Conservation (phyloP, 92 coral and sea anemone genomes). For the Heteractis magnifica region DNA sequence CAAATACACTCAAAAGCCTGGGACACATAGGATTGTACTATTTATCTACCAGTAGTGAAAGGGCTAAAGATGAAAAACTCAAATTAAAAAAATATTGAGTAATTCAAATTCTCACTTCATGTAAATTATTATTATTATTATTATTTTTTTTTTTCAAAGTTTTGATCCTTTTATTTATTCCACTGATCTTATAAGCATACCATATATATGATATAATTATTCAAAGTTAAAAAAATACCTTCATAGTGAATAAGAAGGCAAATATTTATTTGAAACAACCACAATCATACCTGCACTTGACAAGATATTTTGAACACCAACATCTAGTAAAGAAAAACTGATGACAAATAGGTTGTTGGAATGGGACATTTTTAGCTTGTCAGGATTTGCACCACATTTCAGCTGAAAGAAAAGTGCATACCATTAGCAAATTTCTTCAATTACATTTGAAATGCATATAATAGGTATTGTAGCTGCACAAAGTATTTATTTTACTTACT, state of each 20-base stretch:
- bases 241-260: background rate
- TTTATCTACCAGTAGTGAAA: too few species aligned
- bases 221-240: background rate
- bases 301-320: background rate
- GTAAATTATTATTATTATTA: too few species aligned
- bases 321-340: background rate
- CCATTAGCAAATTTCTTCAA: background rate
- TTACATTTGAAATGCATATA: background rate
- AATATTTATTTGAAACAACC: background rate
- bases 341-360: background rate
- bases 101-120: too few species aligned
- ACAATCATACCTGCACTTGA: background rate
- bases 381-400: background rate
- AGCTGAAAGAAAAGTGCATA: background rate
- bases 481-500: background rate
- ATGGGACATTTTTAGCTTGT: background rate
- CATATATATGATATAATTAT: background rate
- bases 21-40: background rate
- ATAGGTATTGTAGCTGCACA: too few species aligned
- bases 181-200: too few species aligned
- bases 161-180: too few species aligned
- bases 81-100: too few species aligned
- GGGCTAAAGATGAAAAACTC: too few species aligned
- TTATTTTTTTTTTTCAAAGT: too few species aligned
- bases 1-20: background rate